Conservation (phyloP, 1,140 invertebrate genomes). For the Hyles euphorbiae region DNA sequence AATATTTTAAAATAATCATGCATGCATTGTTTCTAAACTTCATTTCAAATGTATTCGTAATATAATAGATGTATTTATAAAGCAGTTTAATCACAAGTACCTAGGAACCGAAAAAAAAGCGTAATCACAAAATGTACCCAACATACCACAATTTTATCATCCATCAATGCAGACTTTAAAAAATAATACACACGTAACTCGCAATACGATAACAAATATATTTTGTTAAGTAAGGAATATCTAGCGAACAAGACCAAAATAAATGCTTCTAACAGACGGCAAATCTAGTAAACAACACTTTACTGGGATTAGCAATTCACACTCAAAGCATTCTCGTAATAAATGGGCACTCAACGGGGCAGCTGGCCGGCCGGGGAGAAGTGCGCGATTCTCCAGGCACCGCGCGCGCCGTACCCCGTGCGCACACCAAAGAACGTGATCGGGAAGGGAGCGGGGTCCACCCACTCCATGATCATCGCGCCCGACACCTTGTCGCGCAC, state of each 20-base stretch:
- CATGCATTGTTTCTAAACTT: too few species aligned
- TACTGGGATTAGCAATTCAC: conserved; percentile 34
- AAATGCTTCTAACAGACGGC: too few species aligned
- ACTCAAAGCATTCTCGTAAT: conserved; percentile 22
- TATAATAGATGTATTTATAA: background rate
- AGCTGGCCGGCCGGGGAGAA: conserved; percentile 38
- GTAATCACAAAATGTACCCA: conserved; percentile 65
- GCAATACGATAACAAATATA: conserved; percentile 27
- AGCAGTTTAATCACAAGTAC: background rate
- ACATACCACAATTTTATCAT: conserved; percentile 49
- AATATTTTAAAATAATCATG: too few species aligned
- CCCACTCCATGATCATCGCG: conserved; percentile 75
- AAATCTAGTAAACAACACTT: conserved; percentile 1
- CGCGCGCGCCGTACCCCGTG: conserved; percentile 78
- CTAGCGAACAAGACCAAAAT: too few species aligned
- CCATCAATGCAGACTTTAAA: conserved; percentile 25
- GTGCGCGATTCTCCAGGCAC: conserved; percentile 76
- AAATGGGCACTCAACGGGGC: conserved; percentile 55
- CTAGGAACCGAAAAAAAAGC: conserved; percentile 12
- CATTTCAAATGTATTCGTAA: too few species aligned
- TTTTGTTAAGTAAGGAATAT: conserved; percentile 30
- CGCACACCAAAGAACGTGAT: conserved; percentile 78
- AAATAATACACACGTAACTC: conserved; percentile 30
- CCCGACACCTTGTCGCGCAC: conserved; percentile 68
- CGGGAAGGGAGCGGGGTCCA: conserved; percentile 76